Evolutionary conservation across 2,797 vertebrate species (phyloP), one percentile per base, ranked within the genome.

Genomic region (Microchirus variegatus): DNA sequence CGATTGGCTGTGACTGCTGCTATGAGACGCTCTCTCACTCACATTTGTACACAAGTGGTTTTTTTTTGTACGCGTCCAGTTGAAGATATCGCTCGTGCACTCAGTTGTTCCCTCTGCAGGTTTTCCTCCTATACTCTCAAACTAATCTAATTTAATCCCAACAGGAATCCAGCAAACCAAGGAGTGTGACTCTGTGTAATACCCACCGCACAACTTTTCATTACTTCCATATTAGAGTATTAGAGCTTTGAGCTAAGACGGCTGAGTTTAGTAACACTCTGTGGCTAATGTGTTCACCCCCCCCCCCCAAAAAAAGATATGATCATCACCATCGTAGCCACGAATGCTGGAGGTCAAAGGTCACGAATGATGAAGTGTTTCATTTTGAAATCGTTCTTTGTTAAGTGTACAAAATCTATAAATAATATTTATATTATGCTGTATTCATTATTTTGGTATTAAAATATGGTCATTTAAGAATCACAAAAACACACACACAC

Each of bases 171-270:
- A 77, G 55, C 59, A 40, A 78, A 80, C 41, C 17, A 45, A 59
- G 44, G 4, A 17, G 67, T 51, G 42, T 17, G 67, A 71, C 56
- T 47, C 74, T 61, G 16, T 61, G 16, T 62, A 77, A 59, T 73
- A n/a, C 71, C 67, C 59, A 68, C 46, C 78, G 57, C 37, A 55
- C 60, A 57, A 63, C 70, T 77, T 88, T 85, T 85, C 78, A 87
- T 84, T 83, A 88, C 75, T 82, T 84, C 77, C 65, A 86, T 81
- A 87, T 88, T 83, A 84, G 62, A 64, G 67, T 81, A 87, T 88
- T 83, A 84, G 62, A 64, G 67, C 48, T 52, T 75, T 13, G 19
- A 53, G 81, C 70, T 67, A 77, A 71, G 59, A 18, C 69, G 66
- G 74, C 46, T 0, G 35, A 31, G 4, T 31, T 44, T 71, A n/a